Conservation (phyloP, 1,140 invertebrate species). For the Gyrodactylus bullatarudis region DNA sequence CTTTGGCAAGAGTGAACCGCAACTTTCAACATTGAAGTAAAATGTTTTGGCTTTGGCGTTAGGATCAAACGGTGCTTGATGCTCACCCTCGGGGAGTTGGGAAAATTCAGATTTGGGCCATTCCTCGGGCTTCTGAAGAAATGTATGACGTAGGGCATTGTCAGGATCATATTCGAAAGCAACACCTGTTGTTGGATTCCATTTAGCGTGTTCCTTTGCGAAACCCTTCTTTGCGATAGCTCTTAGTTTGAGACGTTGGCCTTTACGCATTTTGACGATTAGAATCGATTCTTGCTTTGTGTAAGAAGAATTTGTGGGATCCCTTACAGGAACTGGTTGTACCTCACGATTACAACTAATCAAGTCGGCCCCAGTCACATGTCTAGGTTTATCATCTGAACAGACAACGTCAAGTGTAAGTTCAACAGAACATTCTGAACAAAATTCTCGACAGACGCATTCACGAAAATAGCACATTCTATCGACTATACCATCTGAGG, state of each 20-base stretch:
- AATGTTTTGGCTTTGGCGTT: neutral
- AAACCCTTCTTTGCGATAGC: slow-evolving; percentile 82
- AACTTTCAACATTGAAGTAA: slow-evolving; percentile 60
- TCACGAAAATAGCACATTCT: slow-evolving; percentile 47
- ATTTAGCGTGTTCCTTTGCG: slow-evolving; percentile 97
- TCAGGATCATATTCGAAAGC: slow-evolving; percentile 98
- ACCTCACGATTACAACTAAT: slow-evolving; percentile 57
- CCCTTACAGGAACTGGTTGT: neutral
- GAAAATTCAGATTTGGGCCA: slow-evolving; percentile 95
- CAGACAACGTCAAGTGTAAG: slow-evolving; percentile 85
- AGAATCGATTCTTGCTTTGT: slow-evolving; percentile 34
- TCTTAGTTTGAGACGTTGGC: slow-evolving; percentile 60
- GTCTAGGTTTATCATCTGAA: slow-evolving; percentile 51
- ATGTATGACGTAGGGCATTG: slow-evolving; percentile 71
- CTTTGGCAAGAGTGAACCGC: slow-evolving; percentile 64
- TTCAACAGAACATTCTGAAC: slow-evolving; percentile 76
- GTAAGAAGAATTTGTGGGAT: neutral
- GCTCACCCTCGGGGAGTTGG: slow-evolving; percentile 58
- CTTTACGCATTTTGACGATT: slow-evolving; percentile 82
- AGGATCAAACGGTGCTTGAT: slow-evolving; percentile 23
- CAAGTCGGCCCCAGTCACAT: slow-evolving; percentile 83
- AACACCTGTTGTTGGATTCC: slow-evolving; percentile 91
- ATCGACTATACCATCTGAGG: slow-evolving; percentile 51
- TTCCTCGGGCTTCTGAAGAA: slow-evolving; percentile 83
- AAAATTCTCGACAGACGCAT: slow-evolving; percentile 82